Evolutionary conservation across 2,888 invertebrate species (phyloP).

Genomic region (Lottia gigantea): DNA sequence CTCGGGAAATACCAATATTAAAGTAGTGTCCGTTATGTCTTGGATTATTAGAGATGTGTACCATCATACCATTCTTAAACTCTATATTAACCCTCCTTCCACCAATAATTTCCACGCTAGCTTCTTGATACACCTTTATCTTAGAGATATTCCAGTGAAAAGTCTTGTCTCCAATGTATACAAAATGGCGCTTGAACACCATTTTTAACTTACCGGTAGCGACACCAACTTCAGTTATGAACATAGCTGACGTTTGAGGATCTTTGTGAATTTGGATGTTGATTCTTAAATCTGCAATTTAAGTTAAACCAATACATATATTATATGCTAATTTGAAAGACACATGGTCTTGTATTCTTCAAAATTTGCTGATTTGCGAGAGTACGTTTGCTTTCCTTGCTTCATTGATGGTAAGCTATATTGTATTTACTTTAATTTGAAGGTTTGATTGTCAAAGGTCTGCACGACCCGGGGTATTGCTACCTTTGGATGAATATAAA

Average conservation of each 20-base stretch:
- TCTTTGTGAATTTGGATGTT: constrained; percentile 2
- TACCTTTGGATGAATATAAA: too few relatives aligned
- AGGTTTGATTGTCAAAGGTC: too few relatives aligned
- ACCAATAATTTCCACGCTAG: neutral
- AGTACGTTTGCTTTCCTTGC: too few relatives aligned
- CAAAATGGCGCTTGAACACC: neutral
- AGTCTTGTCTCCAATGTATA: neutral
- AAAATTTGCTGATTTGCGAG: too few relatives aligned
- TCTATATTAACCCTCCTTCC: neutral
- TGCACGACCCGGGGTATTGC: too few relatives aligned
- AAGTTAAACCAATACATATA: too few relatives aligned
- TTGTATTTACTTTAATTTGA: too few relatives aligned
- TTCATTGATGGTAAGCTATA: too few relatives aligned
- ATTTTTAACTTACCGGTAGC: neutral
- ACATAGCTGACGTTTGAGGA: neutral
- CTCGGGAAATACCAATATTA: constrained; percentile 26
- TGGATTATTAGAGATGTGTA: neutral
- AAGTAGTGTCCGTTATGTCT: constrained; percentile 13
- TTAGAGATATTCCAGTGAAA: neutral
- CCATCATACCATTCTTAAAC: neutral
- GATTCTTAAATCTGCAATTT: neutral
- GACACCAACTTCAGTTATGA: neutral
- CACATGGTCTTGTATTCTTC: too few relatives aligned
- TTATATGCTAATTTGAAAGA: too few relatives aligned
- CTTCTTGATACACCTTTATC: neutral